Evolutionary conservation across 35 echinoderm and acorn worm species (phyloP), one percentile per base, ranked within the genome.

Genomic region (Patiria miniata): DNA sequence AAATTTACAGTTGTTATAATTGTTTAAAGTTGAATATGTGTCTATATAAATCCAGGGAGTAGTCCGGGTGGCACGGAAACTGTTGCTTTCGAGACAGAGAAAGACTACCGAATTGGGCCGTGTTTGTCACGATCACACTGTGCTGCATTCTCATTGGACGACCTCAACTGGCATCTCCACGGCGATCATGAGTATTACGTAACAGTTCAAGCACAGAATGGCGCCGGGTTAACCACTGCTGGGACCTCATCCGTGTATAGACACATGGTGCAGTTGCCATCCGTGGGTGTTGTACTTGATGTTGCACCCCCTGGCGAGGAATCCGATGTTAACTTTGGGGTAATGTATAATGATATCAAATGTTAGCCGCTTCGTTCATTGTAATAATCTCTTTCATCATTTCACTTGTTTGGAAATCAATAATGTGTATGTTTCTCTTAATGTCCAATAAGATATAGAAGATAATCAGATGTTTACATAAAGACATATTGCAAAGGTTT

Each of bases 141-240:
- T 60, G 39, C 65, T 0, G 58, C 59, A 18, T 83, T 90, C 39
- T 30, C 57, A 77, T 47, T 81, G 19, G 60, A 50, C 14, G 19
- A n/a, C 14, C 38, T 90, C 21, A 40, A 76, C 50, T 90, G 88
- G 88, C 33, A 36, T 65, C 51, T 90, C 60, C 88, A 90, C 36
- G 88, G 54, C 0, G 61, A 90, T 37, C 88, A 90, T 53, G 39
- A 51, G 8, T 90, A 90, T 44, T 83, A 83, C 42, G 80, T 81
- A 9, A 83, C 88, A 17, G 40, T 90, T 1, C 39, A 40, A 51
- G 88, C 65, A 21, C 57, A 68, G 18, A 90, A 89, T 82, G 16
- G 39, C 38, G 87, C 87, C 5, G 87, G 87, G 15, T 50, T 89
- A 39, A 59, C 77, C 10, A 60, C 58, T 22, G 61, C 68, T 26